Base-by-base conservation (phyloP, 2,113 vertebrate genomes). In the Paradisaea rubra region DNA sequence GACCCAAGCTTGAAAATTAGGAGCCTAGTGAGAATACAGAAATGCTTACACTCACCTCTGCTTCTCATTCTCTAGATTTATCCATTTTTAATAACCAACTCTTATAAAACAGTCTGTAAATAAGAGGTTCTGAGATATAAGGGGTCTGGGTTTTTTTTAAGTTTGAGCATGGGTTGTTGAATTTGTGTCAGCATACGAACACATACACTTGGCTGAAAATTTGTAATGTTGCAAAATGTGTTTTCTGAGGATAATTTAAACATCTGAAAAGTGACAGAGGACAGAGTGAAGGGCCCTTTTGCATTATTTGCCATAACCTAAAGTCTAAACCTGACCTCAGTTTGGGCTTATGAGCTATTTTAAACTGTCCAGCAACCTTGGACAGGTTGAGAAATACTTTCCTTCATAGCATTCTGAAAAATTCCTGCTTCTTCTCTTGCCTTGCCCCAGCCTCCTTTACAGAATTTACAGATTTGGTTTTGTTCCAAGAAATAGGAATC, bases 151-250 rank as follows among this genome's bases (percentile, higher is more conserved):
- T 25, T 49, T 49, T 65, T 39, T 37, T 16, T 16, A 70, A 81
- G 57, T 42, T 69, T 1, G 1, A 50, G 11, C 28, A 71, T 12
- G 31, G 17, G 33, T 5, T 71, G 25, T 39, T 71, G 39, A 85
- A 66, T 81, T 78, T 6, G 0, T 81, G 28, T 37, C 49, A 77
- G 39, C 9, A 37, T 19, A 31, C 35, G 47, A 31, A 37, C 8
- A 47, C 9, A 15, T 21, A 60, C 3, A 33, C 12, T 68, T 77
- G 31, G 6, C 11, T 81, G 54, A 72, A 84, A 76, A 81, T 39
- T n/a, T 65, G 3, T 47, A 30, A 25, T 42, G 6, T 39, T 0
- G 0, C 10, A 84, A 69, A 78, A 33, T 41, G 50, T 2, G 4
- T n/a, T 66, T 72, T 80, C 47, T 59, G 23, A 72, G 11, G 28